Base-by-base conservation (phyloP, 2,797 vertebrate genomes). In the Scolopax rusticola region DNA sequence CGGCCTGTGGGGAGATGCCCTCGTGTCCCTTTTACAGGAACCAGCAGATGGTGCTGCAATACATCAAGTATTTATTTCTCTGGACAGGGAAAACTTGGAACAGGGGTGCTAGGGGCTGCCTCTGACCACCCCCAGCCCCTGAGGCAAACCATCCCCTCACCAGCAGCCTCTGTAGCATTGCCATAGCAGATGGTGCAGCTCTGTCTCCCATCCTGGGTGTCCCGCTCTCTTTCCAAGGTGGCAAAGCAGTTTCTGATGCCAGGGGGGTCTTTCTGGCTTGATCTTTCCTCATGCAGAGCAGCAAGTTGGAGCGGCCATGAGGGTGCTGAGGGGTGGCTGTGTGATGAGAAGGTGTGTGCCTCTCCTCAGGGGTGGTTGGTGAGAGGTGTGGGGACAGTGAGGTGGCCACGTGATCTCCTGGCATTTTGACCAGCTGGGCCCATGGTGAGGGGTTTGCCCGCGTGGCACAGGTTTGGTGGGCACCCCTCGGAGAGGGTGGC, bases 1-100 rank as follows among this genome's bases (percentile, higher is more conserved):
- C 4, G 3, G 15, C 11, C 32, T 8, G 0, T 0, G 3, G 15
- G 45, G 50, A 38, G 27, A 24, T 28, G 24, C 27, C 47, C 23
- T 1, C 2, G 25, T 33, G 48, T 30, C 40, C 4, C 9, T 0
- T 9, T 12, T 15, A 4, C 6, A 56, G 32, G 8, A 57, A 57
- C 92, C 98, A 95, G 96, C 95, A 98, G 98, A 89, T 98, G 98
- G 98, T 48, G 97, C 93, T 96, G 96, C 90, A 96, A 90, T 41
- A 96, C 92, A 96, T 86, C 3, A 4, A 91, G 87, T 85, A 6
- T 11, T 78, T 38, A 6, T 25, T 30, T 78, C 54, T 21, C 51
- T 43, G 51, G 20, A 2, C 23, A 1, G 56, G 43, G 21, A 80
- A n/a, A 38, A 27, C 2, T 3, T 2, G 21, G 47, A 57, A 11